Conservation (phyloP, 2,797 vertebrate genomes). For the Salarias fasciatus region DNA sequence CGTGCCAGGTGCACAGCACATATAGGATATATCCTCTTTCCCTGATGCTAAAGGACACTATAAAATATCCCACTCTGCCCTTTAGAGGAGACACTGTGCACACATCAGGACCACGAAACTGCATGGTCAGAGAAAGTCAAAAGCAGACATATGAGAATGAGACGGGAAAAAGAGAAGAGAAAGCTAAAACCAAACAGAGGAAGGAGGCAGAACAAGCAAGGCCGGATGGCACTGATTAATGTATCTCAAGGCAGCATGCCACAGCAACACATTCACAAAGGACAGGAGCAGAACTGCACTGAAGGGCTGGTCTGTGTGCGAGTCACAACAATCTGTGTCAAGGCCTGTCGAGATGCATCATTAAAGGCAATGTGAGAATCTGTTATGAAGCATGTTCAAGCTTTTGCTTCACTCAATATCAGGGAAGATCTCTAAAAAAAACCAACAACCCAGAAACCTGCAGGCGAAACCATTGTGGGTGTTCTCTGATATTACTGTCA, state of each 20-base stretch:
- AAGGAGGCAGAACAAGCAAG: constrained; percentile 12
- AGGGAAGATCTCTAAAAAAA: constrained; percentile 26
- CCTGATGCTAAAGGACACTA: constrained; percentile 21
- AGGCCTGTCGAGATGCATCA: constrained; percentile 9
- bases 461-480: constrained; percentile 15
- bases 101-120: constrained; percentile 49
- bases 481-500: neutral
- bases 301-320: constrained; percentile 4
- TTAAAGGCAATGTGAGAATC: constrained; percentile 13
- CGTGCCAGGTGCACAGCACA: neutral
- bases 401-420: constrained; percentile 16
- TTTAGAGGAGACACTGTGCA: constrained; percentile 47
- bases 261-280: constrained; percentile 18
- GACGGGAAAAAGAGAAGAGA: constrained; percentile 35
- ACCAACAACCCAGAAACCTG: constrained; percentile 8
- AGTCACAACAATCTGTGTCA: constrained; percentile 9
- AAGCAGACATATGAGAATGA: constrained; percentile 55
- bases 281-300: constrained; percentile 9
- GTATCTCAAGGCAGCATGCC: constrained; percentile 10
- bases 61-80: constrained; percentile 39
- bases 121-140: constrained; percentile 58
- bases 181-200: constrained; percentile 48
- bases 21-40: constrained; percentile 19
- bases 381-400: constrained; percentile 23
- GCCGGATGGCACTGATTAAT: constrained; percentile 29